Evolutionary conservation across 1,140 invertebrate genomes (phyloP).

Genomic region (Orussus abietinus): DNA sequence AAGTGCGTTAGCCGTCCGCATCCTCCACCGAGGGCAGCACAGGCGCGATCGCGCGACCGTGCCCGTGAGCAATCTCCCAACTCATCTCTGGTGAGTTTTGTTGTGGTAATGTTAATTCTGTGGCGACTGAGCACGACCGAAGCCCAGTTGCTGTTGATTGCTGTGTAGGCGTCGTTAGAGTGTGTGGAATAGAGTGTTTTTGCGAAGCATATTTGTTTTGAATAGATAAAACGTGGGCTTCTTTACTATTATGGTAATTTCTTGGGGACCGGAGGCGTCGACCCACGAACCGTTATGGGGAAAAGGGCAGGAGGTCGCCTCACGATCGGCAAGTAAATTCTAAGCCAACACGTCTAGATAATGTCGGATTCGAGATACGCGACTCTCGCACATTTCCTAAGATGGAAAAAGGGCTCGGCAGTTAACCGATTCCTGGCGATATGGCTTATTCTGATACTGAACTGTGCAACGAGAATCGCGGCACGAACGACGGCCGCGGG

Average conservation of each 20-base stretch:
- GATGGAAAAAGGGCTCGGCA: constrained; percentile 9
- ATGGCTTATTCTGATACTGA: too few species aligned
- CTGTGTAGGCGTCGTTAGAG: not conserved
- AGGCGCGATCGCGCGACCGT: too few species aligned
- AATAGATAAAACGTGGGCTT: constrained; percentile 18
- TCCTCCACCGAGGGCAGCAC: too few species aligned
- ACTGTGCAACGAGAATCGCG: too few species aligned
- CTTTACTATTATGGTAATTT: constrained; percentile 29
- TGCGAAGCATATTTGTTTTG: constrained; percentile 28
- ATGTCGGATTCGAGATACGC: constrained; percentile 16
- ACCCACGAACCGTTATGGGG: constrained; percentile 19
- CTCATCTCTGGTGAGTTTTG: too few species aligned
- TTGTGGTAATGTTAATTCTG: too few species aligned
- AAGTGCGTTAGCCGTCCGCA: too few species aligned
- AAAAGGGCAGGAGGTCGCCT: constrained; percentile 5
- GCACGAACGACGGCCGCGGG: constrained; percentile 3
- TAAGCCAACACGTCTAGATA: constrained; percentile 6
- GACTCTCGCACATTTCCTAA: not conserved
- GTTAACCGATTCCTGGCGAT: constrained; percentile 12
- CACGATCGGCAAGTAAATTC: constrained; percentile 14
- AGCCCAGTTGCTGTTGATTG: too few species aligned
- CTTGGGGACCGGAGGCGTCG: constrained; percentile 12
- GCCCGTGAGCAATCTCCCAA: too few species aligned
- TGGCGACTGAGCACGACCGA: too few species aligned
- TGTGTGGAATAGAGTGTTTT: constrained; percentile 1